Evolutionary conservation across 2,113 vertebrate genomes (phyloP).

Genomic region (Xyliphius kryptos): DNA sequence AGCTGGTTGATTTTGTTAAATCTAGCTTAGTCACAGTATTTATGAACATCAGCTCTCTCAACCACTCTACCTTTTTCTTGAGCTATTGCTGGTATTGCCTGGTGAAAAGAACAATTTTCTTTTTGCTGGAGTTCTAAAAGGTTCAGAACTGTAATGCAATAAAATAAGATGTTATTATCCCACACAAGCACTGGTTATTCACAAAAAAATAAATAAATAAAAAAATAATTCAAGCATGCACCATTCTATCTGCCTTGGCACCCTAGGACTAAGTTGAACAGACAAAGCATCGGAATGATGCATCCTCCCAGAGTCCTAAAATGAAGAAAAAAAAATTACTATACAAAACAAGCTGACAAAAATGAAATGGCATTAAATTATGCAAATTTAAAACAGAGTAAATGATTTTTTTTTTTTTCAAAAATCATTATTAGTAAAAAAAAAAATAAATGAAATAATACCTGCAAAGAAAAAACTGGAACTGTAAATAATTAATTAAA

Average conservation of each 20-base stretch:
- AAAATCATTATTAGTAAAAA: too few species aligned
- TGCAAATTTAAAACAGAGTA: too few species aligned
- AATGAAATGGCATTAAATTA: too few species aligned
- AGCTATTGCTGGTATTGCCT: constrained; percentile 6
- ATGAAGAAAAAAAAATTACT: not conserved
- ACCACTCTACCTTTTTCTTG: constrained; percentile 45
- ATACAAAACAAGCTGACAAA: not conserved
- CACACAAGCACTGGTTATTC: too few species aligned
- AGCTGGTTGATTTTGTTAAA: not conserved
- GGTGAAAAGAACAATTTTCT: constrained; percentile 42
- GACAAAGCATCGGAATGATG: constrained; percentile 27
- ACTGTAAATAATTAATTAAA: too few species aligned
- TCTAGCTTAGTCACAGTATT: not conserved
- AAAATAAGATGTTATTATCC: not conserved
- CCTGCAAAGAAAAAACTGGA: too few species aligned
- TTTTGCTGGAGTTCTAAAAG: constrained; percentile 37
- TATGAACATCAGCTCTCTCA: not conserved
- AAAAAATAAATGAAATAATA: too few species aligned
- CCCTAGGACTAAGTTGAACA: constrained; percentile 33
- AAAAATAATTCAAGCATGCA: constrained; percentile 8
- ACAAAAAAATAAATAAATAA: not conserved
- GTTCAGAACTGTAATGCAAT: constrained; percentile 22
- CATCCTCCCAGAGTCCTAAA: constrained; percentile 52
- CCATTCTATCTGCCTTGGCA: constrained; percentile 28
- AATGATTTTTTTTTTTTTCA: too few species aligned